Base-by-base conservation (phyloP, 2,888 invertebrate genomes). In the Eledona agricola region DNA sequence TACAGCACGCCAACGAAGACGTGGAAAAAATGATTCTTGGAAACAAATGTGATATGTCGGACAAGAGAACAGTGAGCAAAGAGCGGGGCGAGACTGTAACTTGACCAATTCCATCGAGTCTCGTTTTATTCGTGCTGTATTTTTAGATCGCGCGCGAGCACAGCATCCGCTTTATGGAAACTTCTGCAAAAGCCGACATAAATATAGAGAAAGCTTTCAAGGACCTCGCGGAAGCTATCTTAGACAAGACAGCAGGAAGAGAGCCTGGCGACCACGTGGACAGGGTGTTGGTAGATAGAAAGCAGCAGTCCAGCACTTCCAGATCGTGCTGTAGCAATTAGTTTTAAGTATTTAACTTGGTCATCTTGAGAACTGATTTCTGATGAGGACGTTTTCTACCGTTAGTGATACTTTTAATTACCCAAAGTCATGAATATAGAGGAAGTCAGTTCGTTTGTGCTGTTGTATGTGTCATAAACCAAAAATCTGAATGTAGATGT, bases 11-110 rank as follows among this genome's bases (percentile, higher is more conserved):
- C 12, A 96, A 95, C 80, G 96, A 96, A 80, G 96, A 97, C 80
- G 96, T 97, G 42, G 96, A 97, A 75, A 96, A 96, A 79, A 96
- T 97, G 96, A 96, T 97, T 69, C 81, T 97, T 69, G 97, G 96
- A 60, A 97, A 97, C 79, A 97, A 97, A 81, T 95, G 96, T 83
- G 97, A 97, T 81, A 93, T 96, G 93, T 90, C 93, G 67, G 96
- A 96, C 71, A 95, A 92, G 77, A 82, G 96, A 63, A 88, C 92
- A 54, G 96, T 97, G 47, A 90, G 88, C 77, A 94, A 89, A 78
- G 95, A 94, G 70, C 84, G 91, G 53, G 97, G 96, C 55, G 95
- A 96, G 78, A 88, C 89, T 66, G 95, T 95, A 77, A 86, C 89
- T 85, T 47, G n/a, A n/a, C n/a, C n/a, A 28, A 28, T 28, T 4